phyloP scores from a whole-genome alignment of 1,140 invertebrate species.

The Eurosta solidaginis region DNA sequence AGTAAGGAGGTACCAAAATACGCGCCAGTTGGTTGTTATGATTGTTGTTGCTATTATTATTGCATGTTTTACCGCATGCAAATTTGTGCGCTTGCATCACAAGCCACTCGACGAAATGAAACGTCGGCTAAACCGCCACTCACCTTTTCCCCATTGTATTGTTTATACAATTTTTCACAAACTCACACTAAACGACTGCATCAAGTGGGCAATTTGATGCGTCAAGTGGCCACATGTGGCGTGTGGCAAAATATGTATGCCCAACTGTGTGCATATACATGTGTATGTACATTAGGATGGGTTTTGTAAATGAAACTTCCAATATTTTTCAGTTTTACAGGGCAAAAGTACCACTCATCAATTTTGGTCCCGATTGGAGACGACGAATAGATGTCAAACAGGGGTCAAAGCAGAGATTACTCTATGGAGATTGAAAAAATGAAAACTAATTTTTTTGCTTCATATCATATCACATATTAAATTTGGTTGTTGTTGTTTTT shows the following conservation, averaged over 20 bases:
- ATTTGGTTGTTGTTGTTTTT: no score
- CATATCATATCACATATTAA: no score
- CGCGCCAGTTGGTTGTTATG: neutral
- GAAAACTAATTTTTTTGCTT: no score
- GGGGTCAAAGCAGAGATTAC: no score
- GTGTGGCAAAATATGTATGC: neutral
- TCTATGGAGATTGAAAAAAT: no score
- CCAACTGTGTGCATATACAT: no score
- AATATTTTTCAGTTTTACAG: no score
- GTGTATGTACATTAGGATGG: no score
- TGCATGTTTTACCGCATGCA: neutral
- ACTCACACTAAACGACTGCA: neutral
- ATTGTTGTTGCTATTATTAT: neutral
- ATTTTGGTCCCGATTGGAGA: no score
- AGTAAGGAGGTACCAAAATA: neutral
- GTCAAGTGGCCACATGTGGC: slow-evolving; percentile 15
- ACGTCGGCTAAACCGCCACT: neutral
- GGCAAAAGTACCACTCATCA: no score
- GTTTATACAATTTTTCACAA: neutral
- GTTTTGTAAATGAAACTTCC: no score
- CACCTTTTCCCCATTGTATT: neutral
- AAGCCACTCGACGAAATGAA: neutral
- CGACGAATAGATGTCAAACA: no score
- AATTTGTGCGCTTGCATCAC: slow-evolving; percentile 13
- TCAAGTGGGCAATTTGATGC: slow-evolving; percentile 13